phyloP scores from a whole-genome alignment of 2,888 invertebrate genomes.

The Beris morrisii region DNA sequence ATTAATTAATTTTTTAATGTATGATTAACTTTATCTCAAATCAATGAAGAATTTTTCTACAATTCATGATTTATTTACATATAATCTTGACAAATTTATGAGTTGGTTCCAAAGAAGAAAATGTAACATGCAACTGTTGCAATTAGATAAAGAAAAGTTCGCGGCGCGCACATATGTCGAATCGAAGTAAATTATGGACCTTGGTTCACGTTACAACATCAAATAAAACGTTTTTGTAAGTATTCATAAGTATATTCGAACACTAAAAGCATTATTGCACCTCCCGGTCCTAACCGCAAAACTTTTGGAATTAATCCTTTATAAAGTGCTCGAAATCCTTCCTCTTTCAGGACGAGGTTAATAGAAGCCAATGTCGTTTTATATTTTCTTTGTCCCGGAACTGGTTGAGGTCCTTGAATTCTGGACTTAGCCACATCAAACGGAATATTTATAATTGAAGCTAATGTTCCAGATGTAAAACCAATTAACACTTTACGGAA shows the following conservation, averaged over 20 bases:
- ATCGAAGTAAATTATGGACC: too few species aligned
- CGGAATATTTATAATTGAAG: conserved; percentile 88
- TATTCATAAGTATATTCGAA: conserved; percentile 84
- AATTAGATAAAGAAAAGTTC: too few species aligned
- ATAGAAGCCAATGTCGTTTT: conserved; percentile 74
- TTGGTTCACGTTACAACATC: too few species aligned
- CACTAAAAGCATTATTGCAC: conserved; percentile 92
- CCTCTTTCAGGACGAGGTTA: conserved; percentile 75
- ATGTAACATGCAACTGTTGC: too few species aligned
- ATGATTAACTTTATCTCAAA: too few species aligned
- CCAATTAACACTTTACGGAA: conserved; percentile 78
- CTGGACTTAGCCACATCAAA: conserved; percentile 96
- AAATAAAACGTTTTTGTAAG: conserved; percentile 51
- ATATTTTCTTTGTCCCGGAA: conserved; percentile 74
- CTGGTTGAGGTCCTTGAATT: conserved; percentile 90
- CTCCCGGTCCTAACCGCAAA: conserved; percentile 88
- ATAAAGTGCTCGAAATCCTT: conserved; percentile 87
- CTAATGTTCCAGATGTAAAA: conserved; percentile 83
- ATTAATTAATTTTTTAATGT: too few species aligned
- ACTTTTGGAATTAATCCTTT: conserved; percentile 92
- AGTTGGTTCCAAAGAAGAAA: too few species aligned
- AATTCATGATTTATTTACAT: too few species aligned
- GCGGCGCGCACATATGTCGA: too few species aligned
- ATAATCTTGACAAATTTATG: too few species aligned
- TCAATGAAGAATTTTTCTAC: too few species aligned